A percentile compares a stretch with the other conserved stretches of the same genome.
These are phyloP conservation scores for Spheniscus mendiculus DNA, from an alignment of 2,113 vertebrate genomes.

Conservation along the genomic window DNA sequence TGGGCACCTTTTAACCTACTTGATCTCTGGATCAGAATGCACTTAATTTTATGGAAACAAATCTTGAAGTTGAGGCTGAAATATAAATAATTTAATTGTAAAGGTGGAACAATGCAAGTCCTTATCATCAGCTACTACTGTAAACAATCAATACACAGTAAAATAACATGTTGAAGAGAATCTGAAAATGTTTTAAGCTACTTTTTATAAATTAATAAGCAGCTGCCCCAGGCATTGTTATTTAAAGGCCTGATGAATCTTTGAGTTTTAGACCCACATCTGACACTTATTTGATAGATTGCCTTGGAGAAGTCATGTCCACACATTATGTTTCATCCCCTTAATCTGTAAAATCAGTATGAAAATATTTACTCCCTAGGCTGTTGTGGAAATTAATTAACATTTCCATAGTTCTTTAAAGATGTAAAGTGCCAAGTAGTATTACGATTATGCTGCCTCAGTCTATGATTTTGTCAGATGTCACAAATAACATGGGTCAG, in stretches of 20 bases:
- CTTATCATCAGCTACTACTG: neutral
- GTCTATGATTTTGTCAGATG: neutral
- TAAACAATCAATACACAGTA: neutral
- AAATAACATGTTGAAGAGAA: neutral
- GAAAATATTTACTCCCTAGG: constrained; percentile 60
- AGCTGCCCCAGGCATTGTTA: neutral
- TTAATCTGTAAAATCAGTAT: constrained; percentile 40
- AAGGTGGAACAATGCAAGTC: neutral
- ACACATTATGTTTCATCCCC: neutral
- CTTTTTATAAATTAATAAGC: neutral
- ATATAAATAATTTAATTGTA: neutral
- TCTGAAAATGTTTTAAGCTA: neutral
- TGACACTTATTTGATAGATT: neutral
- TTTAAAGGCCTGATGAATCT: neutral
- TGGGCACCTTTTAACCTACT: neutral
- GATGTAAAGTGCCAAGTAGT: constrained; percentile 30
- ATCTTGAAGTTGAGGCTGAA: neutral
- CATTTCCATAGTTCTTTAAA: constrained; percentile 38
- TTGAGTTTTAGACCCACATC: neutral
- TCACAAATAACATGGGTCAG: neutral
- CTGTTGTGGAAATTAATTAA: constrained; percentile 53
- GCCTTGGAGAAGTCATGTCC: neutral
- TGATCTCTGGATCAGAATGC: neutral
- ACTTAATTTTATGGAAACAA: neutral
- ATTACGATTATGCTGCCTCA: neutral